Evolutionary conservation across 2,888 invertebrate species (phyloP).

Genomic region (Archaeoteleia sp.): DNA sequence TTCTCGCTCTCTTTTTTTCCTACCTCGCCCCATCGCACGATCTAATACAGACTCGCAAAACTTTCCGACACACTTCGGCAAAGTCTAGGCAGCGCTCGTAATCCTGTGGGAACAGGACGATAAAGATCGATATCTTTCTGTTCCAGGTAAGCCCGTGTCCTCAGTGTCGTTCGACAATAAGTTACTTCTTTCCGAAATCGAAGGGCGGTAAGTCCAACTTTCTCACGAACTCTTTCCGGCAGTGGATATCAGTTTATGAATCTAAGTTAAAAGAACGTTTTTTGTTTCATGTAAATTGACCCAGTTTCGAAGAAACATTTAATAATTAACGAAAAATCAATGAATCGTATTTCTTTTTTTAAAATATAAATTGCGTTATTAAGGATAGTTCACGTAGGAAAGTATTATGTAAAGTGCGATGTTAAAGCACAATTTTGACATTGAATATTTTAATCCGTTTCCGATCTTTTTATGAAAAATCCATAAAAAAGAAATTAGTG

Average conservation of each 20-base stretch:
- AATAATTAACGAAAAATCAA: too few relatives aligned
- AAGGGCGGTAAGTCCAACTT: slow-evolving; percentile 50
- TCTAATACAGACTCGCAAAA: slow-evolving; percentile 62
- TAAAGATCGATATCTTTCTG: slow-evolving; percentile 60
- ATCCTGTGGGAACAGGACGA: slow-evolving; percentile 55
- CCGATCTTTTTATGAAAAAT: too few relatives aligned
- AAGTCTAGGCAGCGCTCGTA: slow-evolving; percentile 41
- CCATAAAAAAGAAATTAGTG: too few relatives aligned
- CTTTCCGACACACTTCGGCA: slow-evolving; percentile 52
- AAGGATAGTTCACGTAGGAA: too few relatives aligned
- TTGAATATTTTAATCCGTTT: too few relatives aligned
- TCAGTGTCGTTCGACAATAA: slow-evolving; percentile 49
- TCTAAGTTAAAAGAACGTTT: slow-evolving; percentile 2
- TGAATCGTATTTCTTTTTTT: too few relatives aligned
- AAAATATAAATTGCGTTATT: too few relatives aligned
- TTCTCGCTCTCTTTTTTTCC: slow-evolving; percentile 44
- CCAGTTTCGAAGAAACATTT: background rate
- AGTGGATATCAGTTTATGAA: slow-evolving; percentile 36
- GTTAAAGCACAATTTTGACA: too few relatives aligned
- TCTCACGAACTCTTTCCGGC: slow-evolving; percentile 43
- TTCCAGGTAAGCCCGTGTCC: slow-evolving; percentile 56
- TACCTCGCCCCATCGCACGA: slow-evolving; percentile 46
- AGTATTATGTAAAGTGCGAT: too few relatives aligned
- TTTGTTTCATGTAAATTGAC: background rate
- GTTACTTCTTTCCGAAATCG: slow-evolving; percentile 37